These are phyloP conservation scores for Tympanuchus pallidicinctus DNA, from an alignment of 2,113 vertebrate genomes.

Conservation along the genomic window DNA sequence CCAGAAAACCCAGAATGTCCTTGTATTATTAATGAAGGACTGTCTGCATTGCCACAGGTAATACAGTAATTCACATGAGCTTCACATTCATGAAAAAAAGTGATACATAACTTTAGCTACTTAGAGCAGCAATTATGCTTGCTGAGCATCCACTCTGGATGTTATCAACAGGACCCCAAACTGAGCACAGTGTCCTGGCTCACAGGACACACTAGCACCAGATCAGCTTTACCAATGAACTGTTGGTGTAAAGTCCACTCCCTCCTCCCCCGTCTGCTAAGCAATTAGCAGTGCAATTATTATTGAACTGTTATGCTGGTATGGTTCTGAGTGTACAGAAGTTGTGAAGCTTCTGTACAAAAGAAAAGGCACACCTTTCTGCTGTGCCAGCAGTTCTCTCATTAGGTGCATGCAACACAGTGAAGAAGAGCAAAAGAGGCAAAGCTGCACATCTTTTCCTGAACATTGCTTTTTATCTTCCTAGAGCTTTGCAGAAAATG, in stretches of 20 bases:
- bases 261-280: not conserved
- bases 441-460: not conserved
- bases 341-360: not conserved
- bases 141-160: not conserved
- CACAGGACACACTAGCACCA: not conserved
- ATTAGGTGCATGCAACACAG: not conserved
- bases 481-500: not conserved
- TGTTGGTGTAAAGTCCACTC: not conserved
- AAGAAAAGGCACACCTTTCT: not conserved
- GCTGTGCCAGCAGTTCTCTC: not conserved
- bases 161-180: not conserved
- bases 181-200: rapidly evolving
- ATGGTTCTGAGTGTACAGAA: not conserved
- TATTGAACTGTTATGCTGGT: not conserved
- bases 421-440: not conserved
- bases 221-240: not conserved
- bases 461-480: not conserved
- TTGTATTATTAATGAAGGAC: constrained; percentile 38
- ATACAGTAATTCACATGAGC: not conserved
- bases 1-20: not conserved
- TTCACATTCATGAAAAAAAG: constrained; percentile 1
- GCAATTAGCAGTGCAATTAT: not conserved
- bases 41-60: constrained; percentile 46
- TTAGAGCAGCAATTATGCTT: not conserved
- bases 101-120: not conserved